Base-by-base conservation (phyloP, 1,140 invertebrate species). In the Camponotus pennsylvanicus region DNA sequence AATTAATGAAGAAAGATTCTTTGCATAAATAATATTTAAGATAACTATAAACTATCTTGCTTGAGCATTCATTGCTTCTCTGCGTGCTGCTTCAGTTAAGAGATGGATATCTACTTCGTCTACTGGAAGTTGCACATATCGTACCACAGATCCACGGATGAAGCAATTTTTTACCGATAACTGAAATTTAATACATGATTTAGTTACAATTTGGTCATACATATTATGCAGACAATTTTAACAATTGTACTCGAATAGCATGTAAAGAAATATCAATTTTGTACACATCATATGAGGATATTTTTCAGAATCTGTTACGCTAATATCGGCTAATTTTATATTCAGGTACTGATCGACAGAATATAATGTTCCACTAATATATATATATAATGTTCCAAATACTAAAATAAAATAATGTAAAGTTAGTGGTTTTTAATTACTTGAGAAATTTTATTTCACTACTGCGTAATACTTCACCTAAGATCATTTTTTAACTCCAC, bases 281-380 rank as follows among this genome's bases (percentile, higher is more conserved):
- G 0, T 88, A 94, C 95, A 95, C 95, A 98, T 97, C 98, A 99
- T 99, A 93, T 99, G 99, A 88, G 99, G 99, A 96, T 99, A 99
- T 96, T 99, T 99, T 86, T 99, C 99, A 13, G 98, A 97, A 95
- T 99, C 99, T 71, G 98, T 99, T 1, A 99, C 99, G 94, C 97
- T 99, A 86, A 99, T 99, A 89, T 99, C 99, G 27, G 98, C 98
- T 59, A 99, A 94, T 95, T 99, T 99, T 67, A 99, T 99, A 95
- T 99, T 99, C 76, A 99, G 96, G 95, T 99, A 99, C 93, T 99
- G 99, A 93, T 99, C 99, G 0, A 99, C 99, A 0, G 99, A 99
- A 96, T 99, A 99, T 52, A 99, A 95, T 1, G 99, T 99, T 2
- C 99, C 99, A 95, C n/a, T n/a, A n/a, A n/a, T n/a, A n/a, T n/a